Conservation (phyloP, 2,113 vertebrate species). For the Marmota flaviventris region DNA sequence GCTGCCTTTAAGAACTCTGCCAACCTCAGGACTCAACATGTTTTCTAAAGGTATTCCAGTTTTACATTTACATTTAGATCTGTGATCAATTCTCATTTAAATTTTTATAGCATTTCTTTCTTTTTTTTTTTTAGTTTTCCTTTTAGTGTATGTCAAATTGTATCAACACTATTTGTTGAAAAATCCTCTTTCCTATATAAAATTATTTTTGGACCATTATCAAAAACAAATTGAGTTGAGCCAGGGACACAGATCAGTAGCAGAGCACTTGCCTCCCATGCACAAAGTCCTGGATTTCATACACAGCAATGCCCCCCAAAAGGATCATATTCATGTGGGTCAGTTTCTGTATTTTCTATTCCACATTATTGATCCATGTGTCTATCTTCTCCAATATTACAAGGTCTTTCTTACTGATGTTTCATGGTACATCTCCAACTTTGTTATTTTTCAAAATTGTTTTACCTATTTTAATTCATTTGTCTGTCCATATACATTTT, state of each 20-base stretch:
- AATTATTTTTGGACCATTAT: background rate
- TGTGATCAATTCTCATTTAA: background rate
- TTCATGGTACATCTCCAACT: background rate
- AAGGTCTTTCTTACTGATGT: background rate
- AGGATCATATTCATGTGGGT: background rate
- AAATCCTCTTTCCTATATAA: background rate
- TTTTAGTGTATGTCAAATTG: background rate
- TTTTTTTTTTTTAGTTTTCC: background rate
- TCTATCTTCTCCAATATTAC: background rate
- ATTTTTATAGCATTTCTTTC: background rate
- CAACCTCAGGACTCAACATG: background rate
- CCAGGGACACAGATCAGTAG: background rate
- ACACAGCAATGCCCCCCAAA: no score
- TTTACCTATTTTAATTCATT: background rate
- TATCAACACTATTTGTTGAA: background rate
- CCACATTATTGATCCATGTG: background rate
- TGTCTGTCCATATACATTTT: background rate
- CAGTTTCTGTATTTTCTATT: background rate
- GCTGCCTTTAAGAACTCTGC: background rate
- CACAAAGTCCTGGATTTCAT: background rate
- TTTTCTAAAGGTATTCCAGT: background rate
- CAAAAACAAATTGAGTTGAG: background rate
- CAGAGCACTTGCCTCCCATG: background rate
- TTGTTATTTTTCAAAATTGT: background rate
- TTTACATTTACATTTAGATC: conserved; percentile 5